phyloP scores from a whole-genome alignment of 2,113 vertebrate species.

The Nettapus auritus region DNA sequence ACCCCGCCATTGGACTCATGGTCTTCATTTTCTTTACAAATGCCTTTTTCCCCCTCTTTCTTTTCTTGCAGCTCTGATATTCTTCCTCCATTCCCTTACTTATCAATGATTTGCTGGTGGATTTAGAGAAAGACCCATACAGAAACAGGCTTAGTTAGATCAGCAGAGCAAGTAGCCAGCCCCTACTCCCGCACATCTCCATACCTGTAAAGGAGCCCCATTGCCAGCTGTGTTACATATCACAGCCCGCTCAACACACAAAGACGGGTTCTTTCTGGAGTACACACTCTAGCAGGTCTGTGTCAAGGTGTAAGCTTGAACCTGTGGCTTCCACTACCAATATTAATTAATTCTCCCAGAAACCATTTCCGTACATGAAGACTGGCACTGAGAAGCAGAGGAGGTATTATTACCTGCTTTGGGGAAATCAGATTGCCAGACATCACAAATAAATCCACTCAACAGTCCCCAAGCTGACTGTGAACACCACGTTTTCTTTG shows the following conservation, averaged over 20 bases:
- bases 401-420: not conserved
- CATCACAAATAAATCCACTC: not conserved
- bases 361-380: not conserved
- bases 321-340: not conserved
- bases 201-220: not conserved
- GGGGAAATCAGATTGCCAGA: not conserved
- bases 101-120: not conserved
- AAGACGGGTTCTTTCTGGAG: not conserved
- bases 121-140: not conserved
- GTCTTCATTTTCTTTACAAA: not conserved
- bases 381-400: not conserved
- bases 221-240: not conserved
- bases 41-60: not conserved
- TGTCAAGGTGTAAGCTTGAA: not conserved
- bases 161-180: not conserved
- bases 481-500: not conserved
- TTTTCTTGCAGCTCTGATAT: not conserved
- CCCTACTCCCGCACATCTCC: not conserved
- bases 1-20: not conserved
- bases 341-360: not conserved
- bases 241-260: rapidly evolving
- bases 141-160: not conserved
- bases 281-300: not conserved
- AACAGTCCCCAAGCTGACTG: not conserved
- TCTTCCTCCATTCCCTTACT: not conserved